Conservation (phyloP, 2,888 invertebrate species). For the Meliscaeva auricollis region DNA sequence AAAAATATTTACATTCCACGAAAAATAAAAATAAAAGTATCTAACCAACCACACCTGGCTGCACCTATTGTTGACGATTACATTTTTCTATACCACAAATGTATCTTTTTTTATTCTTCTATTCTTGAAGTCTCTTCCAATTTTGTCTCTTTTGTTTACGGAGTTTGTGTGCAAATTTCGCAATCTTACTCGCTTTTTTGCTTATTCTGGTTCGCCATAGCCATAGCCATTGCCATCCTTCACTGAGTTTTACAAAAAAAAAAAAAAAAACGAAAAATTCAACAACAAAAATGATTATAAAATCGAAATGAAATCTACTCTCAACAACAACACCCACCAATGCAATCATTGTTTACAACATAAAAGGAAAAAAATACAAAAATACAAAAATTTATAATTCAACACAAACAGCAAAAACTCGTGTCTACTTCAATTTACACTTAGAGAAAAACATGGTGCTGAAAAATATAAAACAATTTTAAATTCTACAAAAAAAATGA, state of each 20-base stretch:
- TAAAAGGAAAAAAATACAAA: slow-evolving; percentile 39
- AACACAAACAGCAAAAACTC: slow-evolving; percentile 6
- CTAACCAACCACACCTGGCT: slow-evolving; percentile 60
- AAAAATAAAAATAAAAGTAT: slow-evolving; percentile 8
- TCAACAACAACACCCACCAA: slow-evolving; percentile 41
- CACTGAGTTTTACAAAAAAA: slow-evolving; percentile 47
- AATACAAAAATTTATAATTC: slow-evolving; percentile 61
- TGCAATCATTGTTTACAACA: slow-evolving; percentile 45
- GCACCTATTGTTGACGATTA: slow-evolving; percentile 56
- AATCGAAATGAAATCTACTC: slow-evolving; percentile 42
- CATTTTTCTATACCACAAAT: not conserved
- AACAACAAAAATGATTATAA: slow-evolving; percentile 54
- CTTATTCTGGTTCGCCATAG: slow-evolving; percentile 6
- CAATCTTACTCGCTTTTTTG: slow-evolving; percentile 41
- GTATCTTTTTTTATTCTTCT: not conserved
- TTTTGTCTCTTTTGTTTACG: slow-evolving; percentile 66
- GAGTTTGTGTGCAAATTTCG: slow-evolving; percentile 37
- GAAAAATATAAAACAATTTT: not conserved
- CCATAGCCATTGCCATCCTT: too few relatives aligned
- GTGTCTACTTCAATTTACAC: not conserved
- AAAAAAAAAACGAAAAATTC: slow-evolving; percentile 12
- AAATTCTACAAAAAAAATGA: too few relatives aligned
- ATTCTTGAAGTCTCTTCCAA: slow-evolving; percentile 32
- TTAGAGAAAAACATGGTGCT: not conserved
- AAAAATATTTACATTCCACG: slow-evolving; percentile 50